Evolutionary conservation across 2,888 invertebrate genomes (phyloP).

Genomic region (Hemithea aestivaria): DNA sequence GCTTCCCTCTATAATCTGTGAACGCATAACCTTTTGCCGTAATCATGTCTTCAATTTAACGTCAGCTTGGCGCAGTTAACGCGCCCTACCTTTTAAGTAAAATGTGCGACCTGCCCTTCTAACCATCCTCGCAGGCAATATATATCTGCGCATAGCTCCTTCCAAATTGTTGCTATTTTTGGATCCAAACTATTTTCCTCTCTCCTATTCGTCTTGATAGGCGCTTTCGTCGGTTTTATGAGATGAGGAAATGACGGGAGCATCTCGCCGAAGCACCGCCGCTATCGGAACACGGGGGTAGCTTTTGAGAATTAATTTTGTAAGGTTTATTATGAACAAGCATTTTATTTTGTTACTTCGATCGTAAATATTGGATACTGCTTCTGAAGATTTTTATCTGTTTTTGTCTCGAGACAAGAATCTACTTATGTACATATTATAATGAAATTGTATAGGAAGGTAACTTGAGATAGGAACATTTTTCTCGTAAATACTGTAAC

Average conservation of each 20-base stretch:
- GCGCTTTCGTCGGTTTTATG: conserved; percentile 32
- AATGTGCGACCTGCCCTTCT: conserved; percentile 35
- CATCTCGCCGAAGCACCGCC: conserved; percentile 16
- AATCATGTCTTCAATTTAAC: conserved; percentile 2
- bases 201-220: conserved; percentile 31
- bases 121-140: conserved; percentile 27
- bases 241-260: conserved; percentile 31
- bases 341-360: conserved; percentile 11
- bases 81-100: conserved; percentile 2
- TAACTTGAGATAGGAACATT: too few species aligned
- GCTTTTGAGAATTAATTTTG: conserved; percentile 23
- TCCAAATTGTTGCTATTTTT: conserved; percentile 31
- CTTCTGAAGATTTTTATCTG: conserved; percentile 7
- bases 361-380: conserved; percentile 16
- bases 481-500: too few species aligned
- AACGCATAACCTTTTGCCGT: conserved; percentile 2
- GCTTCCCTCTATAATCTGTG: too few species aligned
- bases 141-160: conserved; percentile 26
- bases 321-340: conserved; percentile 18
- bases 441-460: too few species aligned
- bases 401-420: not conserved
- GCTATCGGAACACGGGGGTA: conserved; percentile 8
- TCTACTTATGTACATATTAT: too few species aligned
- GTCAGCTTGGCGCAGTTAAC: not conserved
- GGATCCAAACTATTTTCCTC: conserved; percentile 26